Conservation (phyloP, 2,888 invertebrate genomes). For the Leptinotarsa peninsularis region DNA sequence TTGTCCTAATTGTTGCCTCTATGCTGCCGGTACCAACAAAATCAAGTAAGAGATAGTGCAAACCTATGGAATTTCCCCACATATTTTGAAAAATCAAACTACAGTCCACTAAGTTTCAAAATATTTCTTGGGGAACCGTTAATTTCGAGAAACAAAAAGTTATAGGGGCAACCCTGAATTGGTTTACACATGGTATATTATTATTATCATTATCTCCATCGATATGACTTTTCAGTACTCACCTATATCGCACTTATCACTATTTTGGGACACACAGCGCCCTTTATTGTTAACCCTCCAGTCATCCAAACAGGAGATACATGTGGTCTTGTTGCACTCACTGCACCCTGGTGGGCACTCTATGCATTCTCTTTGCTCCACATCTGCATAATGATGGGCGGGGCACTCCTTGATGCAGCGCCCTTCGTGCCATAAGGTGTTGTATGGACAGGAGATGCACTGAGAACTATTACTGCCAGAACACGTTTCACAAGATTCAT, state of each 20-base stretch:
- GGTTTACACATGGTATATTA: neutral
- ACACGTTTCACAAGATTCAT: slow-evolving; percentile 84
- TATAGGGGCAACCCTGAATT: neutral
- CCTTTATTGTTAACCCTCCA: slow-evolving; percentile 84
- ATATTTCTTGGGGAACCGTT: neutral
- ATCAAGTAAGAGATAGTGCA: too few relatives aligned
- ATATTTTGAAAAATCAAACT: too few relatives aligned
- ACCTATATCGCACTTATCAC: slow-evolving; percentile 77
- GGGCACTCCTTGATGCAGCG: slow-evolving; percentile 81
- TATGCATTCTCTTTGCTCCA: slow-evolving; percentile 83
- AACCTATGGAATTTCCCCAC: too few relatives aligned
- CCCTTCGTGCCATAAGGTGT: slow-evolving; percentile 78
- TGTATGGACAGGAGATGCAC: slow-evolving; percentile 84
- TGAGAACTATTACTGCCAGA: slow-evolving; percentile 81
- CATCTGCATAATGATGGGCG: slow-evolving; percentile 79
- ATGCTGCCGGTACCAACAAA: too few relatives aligned
- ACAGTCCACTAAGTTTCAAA: neutral
- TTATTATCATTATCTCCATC: neutral
- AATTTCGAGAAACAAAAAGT: neutral
- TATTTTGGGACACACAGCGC: slow-evolving; percentile 78
- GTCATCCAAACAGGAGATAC: slow-evolving; percentile 78
- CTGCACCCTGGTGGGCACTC: slow-evolving; percentile 83
- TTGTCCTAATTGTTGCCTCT: too few relatives aligned
- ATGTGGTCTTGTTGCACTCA: slow-evolving; percentile 79
- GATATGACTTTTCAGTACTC: slow-evolving; percentile 56